Percentiles rank a stretch among this genome's conserved stretches.
phyloP scores from a whole-genome alignment of 2,888 invertebrate genomes.

The Diaperis boleti region DNA sequence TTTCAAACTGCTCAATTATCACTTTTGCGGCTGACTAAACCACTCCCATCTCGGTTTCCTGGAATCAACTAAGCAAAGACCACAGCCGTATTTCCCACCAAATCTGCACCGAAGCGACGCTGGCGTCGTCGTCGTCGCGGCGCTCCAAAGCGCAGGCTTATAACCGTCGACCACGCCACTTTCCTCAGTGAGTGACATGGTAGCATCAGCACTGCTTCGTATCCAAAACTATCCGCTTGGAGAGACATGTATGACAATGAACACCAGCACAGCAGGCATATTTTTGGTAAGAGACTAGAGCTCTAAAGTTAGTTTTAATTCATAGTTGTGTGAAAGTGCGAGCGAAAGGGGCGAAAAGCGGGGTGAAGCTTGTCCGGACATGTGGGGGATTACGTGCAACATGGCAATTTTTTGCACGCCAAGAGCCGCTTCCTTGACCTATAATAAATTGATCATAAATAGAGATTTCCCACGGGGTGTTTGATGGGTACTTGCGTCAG shows the following conservation, averaged over 20 bases:
- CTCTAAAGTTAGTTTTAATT: neutral
- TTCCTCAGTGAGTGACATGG: slow-evolving; percentile 64
- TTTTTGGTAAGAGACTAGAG: slow-evolving; percentile 63
- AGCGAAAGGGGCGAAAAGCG: slow-evolving; percentile 10
- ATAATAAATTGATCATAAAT: neutral
- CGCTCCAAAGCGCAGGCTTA: slow-evolving; percentile 40
- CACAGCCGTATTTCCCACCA: slow-evolving; percentile 10
- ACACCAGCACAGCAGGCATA: slow-evolving; percentile 71
- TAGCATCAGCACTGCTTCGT: slow-evolving; percentile 61
- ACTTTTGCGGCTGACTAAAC: too few species aligned
- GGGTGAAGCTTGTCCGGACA: neutral
- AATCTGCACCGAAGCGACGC: neutral
- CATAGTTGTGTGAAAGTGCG: too few species aligned
- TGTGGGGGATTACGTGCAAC: neutral
- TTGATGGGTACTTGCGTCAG: neutral
- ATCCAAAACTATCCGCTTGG: slow-evolving; percentile 68
- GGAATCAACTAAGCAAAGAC: slow-evolving; percentile 34
- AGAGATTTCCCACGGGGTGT: neutral
- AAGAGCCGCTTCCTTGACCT: neutral
- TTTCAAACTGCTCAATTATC: too few species aligned
- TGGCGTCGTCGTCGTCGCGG: slow-evolving; percentile 35
- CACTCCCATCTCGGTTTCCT: slow-evolving; percentile 41
- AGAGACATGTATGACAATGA: slow-evolving; percentile 80
- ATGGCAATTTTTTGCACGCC: neutral
- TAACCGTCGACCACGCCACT: slow-evolving; percentile 39